Evolutionary conservation across 2,113 vertebrate species (phyloP).

Genomic region (Nipponia nippon): DNA sequence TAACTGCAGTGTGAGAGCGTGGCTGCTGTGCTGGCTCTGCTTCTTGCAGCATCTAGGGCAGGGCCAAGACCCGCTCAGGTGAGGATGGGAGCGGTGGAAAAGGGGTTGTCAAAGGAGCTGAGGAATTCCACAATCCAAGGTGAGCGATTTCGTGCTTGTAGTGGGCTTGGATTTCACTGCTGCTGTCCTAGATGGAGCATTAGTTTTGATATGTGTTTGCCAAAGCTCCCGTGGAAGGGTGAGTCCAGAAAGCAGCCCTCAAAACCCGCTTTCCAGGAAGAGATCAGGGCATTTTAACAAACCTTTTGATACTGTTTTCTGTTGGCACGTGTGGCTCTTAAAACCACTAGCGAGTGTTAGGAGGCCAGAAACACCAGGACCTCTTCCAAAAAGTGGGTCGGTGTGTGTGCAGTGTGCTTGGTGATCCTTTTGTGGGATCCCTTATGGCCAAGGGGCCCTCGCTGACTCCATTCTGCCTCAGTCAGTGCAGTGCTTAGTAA

Average conservation of each 20-base stretch:
- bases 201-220: background rate
- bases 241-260: background rate
- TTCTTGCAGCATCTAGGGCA: background rate
- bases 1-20: background rate
- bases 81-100: background rate
- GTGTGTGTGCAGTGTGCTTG: background rate
- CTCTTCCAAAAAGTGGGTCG: background rate
- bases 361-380: background rate
- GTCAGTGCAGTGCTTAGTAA: rapidly evolving
- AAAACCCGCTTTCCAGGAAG: background rate
- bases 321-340: background rate
- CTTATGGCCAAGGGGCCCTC: rapidly evolving
- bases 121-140: background rate
- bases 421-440: background rate
- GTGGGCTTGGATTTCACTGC: background rate
- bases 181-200: background rate
- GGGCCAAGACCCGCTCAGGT: background rate
- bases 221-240: background rate
- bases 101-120: background rate
- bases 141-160: background rate
- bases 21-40: background rate
- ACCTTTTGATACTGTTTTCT: background rate
- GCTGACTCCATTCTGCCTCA: rapidly evolving
- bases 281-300: background rate
- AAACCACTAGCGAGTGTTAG: background rate